phyloP scores from a whole-genome alignment of 2,113 vertebrate genomes.

The Cyprinodon brontotheroides region DNA sequence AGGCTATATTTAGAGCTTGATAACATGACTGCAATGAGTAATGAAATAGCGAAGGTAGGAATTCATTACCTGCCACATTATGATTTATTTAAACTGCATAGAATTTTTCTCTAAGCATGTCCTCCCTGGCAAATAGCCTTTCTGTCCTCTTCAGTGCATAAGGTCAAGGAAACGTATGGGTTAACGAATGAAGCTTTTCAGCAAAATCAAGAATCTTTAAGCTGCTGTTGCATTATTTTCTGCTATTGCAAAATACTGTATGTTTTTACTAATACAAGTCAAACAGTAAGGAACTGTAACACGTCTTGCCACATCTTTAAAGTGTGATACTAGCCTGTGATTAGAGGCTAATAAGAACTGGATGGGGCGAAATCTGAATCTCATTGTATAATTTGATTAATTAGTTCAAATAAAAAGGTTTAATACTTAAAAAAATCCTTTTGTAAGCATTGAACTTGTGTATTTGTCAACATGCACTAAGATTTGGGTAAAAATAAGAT shows the following conservation, averaged over 20 bases:
- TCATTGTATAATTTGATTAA: not conserved
- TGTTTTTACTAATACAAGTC: not conserved
- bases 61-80: conserved; percentile 82
- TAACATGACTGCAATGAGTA: conserved; percentile 72
- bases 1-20: conserved; percentile 82
- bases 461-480: no score
- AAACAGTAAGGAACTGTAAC: not conserved
- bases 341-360: not conserved
- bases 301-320: not conserved
- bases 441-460: no score
- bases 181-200: conserved; percentile 20
- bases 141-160: conserved; percentile 27
- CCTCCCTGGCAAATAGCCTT: conserved; percentile 63
- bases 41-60: conserved; percentile 73
- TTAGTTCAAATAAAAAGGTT: no score
- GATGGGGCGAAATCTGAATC: not conserved
- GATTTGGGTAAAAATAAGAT: no score
- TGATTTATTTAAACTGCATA: conserved; percentile 81
- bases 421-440: no score
- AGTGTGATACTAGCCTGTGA: not conserved
- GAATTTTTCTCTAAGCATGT: conserved; percentile 73
- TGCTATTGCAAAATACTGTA: not conserved
- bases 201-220: conserved; percentile 4
- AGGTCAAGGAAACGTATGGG: conserved; percentile 22
- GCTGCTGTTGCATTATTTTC: not conserved